Conservation (phyloP, 2,113 vertebrate species). For the Platysteira castanea region DNA sequence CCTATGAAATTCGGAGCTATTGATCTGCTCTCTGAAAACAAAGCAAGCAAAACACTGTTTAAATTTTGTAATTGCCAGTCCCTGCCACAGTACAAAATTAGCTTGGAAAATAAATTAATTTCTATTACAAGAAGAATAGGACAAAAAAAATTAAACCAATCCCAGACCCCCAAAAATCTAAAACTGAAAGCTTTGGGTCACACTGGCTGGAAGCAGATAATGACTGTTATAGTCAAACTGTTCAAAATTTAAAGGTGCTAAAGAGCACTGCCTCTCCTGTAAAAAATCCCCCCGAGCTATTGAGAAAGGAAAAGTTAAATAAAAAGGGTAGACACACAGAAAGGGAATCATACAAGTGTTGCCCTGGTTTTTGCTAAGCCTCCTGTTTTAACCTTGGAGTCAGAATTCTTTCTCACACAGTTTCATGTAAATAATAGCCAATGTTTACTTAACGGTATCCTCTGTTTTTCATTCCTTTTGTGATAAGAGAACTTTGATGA, state of each 20-base stretch:
- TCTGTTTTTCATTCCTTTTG: no score
- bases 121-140: background rate
- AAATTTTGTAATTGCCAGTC: background rate
- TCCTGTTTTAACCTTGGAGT: no score
- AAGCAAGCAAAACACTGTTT: background rate
- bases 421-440: no score
- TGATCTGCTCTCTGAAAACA: background rate
- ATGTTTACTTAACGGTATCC: no score
- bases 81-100: background rate
- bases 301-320: background rate
- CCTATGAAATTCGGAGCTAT: background rate
- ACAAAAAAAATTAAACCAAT: background rate
- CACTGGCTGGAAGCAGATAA: background rate
- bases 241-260: background rate
- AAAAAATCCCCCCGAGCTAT: background rate
- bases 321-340: background rate
- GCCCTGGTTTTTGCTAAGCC: no score
- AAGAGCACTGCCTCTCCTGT: background rate
- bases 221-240: background rate
- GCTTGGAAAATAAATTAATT: background rate
- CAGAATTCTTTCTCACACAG: no score
- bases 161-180: rapidly evolving
- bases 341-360: rapidly evolving
- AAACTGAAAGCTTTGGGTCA: background rate
- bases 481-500: no score